Evolutionary conservation across 2,888 invertebrate genomes (phyloP).

Genomic region (Drosophila paranaensis): DNA sequence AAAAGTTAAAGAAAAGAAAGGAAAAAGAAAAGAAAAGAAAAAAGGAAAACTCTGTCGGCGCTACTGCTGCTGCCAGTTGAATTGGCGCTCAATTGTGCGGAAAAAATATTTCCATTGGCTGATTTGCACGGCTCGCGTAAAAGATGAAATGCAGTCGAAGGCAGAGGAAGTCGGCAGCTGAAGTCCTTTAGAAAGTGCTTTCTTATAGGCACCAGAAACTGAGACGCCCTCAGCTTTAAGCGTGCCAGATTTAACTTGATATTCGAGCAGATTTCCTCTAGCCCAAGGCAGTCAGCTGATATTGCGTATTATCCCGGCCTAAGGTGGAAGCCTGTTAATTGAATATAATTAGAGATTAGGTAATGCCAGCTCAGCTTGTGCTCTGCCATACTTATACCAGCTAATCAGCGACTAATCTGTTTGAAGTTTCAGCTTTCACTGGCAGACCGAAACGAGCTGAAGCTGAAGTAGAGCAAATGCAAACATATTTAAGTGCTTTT

Average conservation of each 20-base stretch:
- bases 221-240: constrained; percentile 2
- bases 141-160: constrained; percentile 19
- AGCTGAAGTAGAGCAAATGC: neutral
- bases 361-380: neutral
- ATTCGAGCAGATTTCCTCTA: neutral
- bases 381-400: neutral
- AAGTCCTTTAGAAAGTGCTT: constrained; percentile 24
- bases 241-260: constrained; percentile 3
- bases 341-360: constrained; percentile 9
- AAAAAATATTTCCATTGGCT: constrained; percentile 70
- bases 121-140: constrained; percentile 41
- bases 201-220: constrained; percentile 10
- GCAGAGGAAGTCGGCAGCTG: constrained; percentile 3
- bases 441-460: constrained; percentile 4
- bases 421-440: constrained; percentile 15
- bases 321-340: neutral
- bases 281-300: neutral
- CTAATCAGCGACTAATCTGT: constrained; percentile 27
- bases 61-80: constrained; percentile 41
- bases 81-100: constrained; percentile 68
- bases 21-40: constrained; percentile 22
- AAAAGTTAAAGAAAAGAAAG: constrained; percentile 7
- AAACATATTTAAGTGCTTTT: constrained; percentile 7
- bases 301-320: neutral
- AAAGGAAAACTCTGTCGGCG: constrained; percentile 28